A percentile compares a stretch with the other conserved stretches of the same genome.
Evolutionary conservation across 2,113 vertebrate genomes (phyloP).

Genomic region (Motacilla alba): DNA sequence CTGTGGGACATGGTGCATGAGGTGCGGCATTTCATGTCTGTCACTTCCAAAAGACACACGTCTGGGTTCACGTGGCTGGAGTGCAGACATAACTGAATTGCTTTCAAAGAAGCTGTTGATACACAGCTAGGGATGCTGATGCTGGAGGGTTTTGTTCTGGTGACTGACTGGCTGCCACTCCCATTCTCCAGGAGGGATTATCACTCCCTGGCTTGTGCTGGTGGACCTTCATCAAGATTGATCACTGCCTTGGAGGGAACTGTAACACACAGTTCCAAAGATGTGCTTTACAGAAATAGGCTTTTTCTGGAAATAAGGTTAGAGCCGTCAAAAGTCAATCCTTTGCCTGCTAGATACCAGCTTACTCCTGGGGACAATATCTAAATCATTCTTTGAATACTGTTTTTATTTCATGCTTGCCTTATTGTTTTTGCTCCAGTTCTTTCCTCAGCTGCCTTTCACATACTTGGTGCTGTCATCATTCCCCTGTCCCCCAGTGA

Average conservation of each 20-base stretch:
- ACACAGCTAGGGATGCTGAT: background rate
- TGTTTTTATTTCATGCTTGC: background rate
- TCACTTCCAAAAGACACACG: background rate
- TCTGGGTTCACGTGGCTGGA: background rate
- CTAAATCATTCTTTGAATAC: background rate
- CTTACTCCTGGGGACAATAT: background rate
- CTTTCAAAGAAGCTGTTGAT: background rate
- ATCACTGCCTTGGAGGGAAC: background rate
- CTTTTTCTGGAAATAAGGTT: conserved; percentile 1
- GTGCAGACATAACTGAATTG: background rate
- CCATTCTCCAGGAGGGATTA: background rate
- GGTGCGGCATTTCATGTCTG: background rate
- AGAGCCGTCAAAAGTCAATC: background rate
- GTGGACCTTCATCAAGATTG: background rate
- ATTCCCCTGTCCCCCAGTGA: background rate
- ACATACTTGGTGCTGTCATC: background rate
- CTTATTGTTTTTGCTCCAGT: background rate
- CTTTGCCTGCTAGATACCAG: background rate
- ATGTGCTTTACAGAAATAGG: background rate
- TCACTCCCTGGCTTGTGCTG: background rate
- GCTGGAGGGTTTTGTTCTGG: background rate
- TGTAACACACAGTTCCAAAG: background rate
- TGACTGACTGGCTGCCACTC: background rate
- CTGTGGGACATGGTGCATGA: background rate
- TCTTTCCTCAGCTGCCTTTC: background rate